Conservation (phyloP, 2,888 invertebrate species). For the Spilarctia lutea region DNA sequence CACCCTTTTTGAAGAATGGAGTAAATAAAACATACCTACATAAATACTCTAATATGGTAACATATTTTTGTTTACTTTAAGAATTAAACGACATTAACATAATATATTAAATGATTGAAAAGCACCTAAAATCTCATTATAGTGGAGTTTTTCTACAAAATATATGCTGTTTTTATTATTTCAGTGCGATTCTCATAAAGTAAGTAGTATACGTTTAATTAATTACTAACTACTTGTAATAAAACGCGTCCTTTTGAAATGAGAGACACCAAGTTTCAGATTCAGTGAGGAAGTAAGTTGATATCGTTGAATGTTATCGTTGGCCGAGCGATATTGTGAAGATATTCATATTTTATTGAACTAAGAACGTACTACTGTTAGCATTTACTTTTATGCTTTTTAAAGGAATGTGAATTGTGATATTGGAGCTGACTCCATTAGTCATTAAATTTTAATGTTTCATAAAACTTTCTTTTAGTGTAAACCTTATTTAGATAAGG, state of each 20-base stretch:
- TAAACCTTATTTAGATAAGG: background rate
- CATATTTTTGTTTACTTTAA: no score
- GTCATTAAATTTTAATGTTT: background rate
- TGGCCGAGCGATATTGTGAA: background rate
- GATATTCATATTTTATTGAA: background rate
- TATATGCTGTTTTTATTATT: background rate
- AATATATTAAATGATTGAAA: no score
- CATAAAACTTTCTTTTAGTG: background rate
- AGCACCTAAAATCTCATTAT: background rate
- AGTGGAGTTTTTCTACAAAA: no score
- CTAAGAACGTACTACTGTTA: background rate
- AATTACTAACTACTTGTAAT: background rate
- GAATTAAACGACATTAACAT: no score
- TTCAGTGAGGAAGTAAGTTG: constrained; percentile 10
- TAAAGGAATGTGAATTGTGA: background rate
- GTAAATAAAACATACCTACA: no score
- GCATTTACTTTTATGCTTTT: background rate
- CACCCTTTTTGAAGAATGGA: no score
- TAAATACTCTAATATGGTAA: no score
- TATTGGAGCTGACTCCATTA: background rate
- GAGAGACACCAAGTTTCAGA: constrained; percentile 11
- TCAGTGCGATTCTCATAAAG: background rate
- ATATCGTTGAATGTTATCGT: constrained; percentile 5
- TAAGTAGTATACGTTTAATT: background rate
- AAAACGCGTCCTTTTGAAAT: constrained; percentile 23